These are phyloP conservation scores for Styela clava DNA, from an alignment of 23 tunicate genomes.

Conservation along the genomic window DNA sequence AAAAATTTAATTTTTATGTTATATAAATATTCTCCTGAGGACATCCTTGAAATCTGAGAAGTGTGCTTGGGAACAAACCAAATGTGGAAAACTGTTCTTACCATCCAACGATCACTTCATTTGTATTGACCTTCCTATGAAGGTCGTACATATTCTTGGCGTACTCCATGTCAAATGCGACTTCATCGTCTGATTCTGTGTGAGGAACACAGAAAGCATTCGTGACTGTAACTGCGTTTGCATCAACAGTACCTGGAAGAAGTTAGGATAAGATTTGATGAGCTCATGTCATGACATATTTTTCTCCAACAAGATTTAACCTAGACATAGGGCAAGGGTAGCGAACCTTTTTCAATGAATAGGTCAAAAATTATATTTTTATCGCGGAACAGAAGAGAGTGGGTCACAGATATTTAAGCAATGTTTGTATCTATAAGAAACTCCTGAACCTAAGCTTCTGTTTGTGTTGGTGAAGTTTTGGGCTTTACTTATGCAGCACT, in stretches of 20 bases:
- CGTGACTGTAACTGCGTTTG: constrained; percentile 79
- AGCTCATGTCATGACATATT: background rate
- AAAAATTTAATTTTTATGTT: too few species aligned
- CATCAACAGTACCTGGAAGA: constrained; percentile 78
- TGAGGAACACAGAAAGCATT: constrained; percentile 91
- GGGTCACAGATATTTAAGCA: too few species aligned
- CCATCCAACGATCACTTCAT: constrained; percentile 96
- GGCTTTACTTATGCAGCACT: too few species aligned
- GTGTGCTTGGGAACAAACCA: too few species aligned
- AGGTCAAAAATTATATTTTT: too few species aligned
- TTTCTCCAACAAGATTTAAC: background rate
- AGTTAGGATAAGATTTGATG: background rate
- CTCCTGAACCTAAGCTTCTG: too few species aligned
- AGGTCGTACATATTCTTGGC: constrained; percentile 81
- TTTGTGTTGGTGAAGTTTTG: too few species aligned
- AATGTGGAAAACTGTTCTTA: constrained; percentile 19
- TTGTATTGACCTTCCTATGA: constrained; percentile 72
- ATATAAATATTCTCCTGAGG: too few species aligned
- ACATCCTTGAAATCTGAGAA: too few species aligned
- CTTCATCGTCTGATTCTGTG: constrained; percentile 89
- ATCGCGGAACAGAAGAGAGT: background rate
- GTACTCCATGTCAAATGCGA: constrained; percentile 95
- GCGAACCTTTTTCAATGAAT: too few species aligned
- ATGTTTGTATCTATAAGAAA: too few species aligned
- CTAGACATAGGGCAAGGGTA: background rate